phyloP scores from a whole-genome alignment of 1,140 invertebrate genomes.

The Drosophila bipectinata region DNA sequence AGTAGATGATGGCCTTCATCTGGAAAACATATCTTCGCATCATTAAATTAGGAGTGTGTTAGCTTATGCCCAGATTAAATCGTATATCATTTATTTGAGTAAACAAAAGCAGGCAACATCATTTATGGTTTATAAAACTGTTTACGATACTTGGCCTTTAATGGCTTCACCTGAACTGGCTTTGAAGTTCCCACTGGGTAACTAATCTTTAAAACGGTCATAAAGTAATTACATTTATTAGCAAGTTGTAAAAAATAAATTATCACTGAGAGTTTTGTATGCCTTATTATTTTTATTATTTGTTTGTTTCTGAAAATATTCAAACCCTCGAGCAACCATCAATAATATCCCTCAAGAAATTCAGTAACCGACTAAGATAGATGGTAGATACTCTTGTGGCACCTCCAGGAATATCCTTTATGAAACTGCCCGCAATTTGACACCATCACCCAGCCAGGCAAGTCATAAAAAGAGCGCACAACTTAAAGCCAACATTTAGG shows the following conservation, averaged over 20 bases:
- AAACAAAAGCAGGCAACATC: not conserved
- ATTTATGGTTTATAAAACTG: constrained; percentile 1
- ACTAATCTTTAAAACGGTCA: not conserved
- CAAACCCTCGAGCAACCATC: too few relatives aligned
- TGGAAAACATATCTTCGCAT: not conserved
- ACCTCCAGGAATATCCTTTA: constrained; percentile 36
- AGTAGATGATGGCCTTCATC: not conserved
- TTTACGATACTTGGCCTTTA: not conserved
- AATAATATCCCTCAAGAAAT: not conserved
- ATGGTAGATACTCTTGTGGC: constrained; percentile 12
- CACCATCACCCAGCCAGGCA: constrained; percentile 22
- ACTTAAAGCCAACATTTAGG: constrained; percentile 72
- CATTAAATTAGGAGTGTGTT: not conserved
- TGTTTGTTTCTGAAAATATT: too few relatives aligned
- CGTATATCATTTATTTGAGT: not conserved
- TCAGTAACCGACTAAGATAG: constrained; percentile 9
- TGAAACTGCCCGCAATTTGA: constrained; percentile 39
- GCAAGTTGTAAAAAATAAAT: not conserved
- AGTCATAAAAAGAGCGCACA: constrained; percentile 64
- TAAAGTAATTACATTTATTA: constrained; percentile 2
- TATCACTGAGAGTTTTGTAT: too few relatives aligned
- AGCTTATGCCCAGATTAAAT: not conserved
- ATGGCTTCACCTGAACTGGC: not conserved
- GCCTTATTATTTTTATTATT: too few relatives aligned
- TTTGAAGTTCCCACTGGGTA: constrained; percentile 1